phyloP scores from a whole-genome alignment of 2,797 vertebrate species.

The Champsocephalus gunnari region DNA sequence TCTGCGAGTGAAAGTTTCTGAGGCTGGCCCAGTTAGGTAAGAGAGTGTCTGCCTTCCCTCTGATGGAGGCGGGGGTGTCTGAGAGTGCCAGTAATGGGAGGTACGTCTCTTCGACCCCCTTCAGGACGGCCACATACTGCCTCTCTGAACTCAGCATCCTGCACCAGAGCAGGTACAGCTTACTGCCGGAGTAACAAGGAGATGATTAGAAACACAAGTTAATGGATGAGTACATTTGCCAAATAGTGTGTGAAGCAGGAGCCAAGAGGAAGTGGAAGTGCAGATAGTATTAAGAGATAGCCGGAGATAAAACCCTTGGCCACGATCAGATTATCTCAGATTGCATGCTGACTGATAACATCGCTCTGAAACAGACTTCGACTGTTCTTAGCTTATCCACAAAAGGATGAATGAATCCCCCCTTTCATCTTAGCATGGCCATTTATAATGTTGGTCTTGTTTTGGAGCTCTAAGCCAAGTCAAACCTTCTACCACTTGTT shows the following conservation, averaged over 20 bases:
- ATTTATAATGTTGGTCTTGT: constrained; percentile 17
- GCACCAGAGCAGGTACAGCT: constrained; percentile 88
- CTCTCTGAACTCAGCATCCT: constrained; percentile 89
- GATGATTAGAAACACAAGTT: background rate
- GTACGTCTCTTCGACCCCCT: constrained; percentile 85
- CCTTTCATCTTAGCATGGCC: constrained; percentile 39
- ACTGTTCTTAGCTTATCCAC: constrained; percentile 18
- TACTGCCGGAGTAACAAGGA: constrained; percentile 69
- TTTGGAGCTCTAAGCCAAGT: background rate
- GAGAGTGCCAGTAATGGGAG: constrained; percentile 80
- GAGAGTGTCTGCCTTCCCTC: constrained; percentile 79
- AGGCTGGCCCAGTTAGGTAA: constrained; percentile 86
- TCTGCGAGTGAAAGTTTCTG: constrained; percentile 86
- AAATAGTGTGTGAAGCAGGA: background rate
- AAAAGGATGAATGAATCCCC: constrained; percentile 23
- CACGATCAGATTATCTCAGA: constrained; percentile 51
- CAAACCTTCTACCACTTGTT: background rate
- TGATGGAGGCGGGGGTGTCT: constrained; percentile 82
- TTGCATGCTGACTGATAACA: constrained; percentile 39
- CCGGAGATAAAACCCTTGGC: constrained; percentile 52
- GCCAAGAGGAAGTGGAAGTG: background rate
- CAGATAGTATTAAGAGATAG: constrained; percentile 2
- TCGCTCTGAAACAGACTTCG: constrained; percentile 38
- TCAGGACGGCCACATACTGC: constrained; percentile 86
- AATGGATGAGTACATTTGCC: background rate